Evolutionary conservation across 2,888 invertebrate genomes (phyloP).

Genomic region (Iselma pallidipennis): DNA sequence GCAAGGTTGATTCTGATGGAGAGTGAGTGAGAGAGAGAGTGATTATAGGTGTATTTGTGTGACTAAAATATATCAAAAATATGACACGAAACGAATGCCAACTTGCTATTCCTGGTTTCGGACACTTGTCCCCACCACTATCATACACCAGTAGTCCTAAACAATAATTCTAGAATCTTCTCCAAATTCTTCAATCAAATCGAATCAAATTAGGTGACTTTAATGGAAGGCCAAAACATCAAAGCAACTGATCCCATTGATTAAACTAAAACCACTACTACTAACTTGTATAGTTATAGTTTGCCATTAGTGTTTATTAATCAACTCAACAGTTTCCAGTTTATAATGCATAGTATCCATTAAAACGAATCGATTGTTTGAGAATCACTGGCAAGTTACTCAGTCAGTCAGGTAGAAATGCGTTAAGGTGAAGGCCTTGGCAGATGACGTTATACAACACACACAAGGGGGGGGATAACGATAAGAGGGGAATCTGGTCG

Average conservation of each 20-base stretch:
- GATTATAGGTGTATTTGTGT: no score
- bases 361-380: constrained; percentile 6
- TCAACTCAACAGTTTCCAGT: not conserved
- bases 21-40: not conserved
- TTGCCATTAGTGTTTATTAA: constrained; percentile 9
- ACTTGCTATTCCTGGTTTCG: not conserved
- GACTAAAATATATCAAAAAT: no score
- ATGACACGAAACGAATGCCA: not conserved
- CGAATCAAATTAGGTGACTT: no score
- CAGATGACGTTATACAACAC: constrained; percentile 16
- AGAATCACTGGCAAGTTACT: constrained; percentile 13
- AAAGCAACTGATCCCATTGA: no score
- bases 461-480: not conserved
- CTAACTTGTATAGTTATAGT: constrained; percentile 5
- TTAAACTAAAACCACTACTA: no score
- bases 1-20: not conserved
- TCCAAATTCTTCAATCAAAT: not conserved
- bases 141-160: not conserved
- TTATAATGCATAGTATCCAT: not conserved
- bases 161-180: not conserved
- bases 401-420: constrained; percentile 10
- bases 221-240: no score
- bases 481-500: constrained; percentile 18
- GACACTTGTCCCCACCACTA: no score
- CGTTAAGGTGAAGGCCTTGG: constrained; percentile 26